A percentile compares a stretch with the other conserved stretches of the same genome.
phyloP scores from a whole-genome alignment of 2,888 invertebrate species.

The Mystacides longicornis region DNA sequence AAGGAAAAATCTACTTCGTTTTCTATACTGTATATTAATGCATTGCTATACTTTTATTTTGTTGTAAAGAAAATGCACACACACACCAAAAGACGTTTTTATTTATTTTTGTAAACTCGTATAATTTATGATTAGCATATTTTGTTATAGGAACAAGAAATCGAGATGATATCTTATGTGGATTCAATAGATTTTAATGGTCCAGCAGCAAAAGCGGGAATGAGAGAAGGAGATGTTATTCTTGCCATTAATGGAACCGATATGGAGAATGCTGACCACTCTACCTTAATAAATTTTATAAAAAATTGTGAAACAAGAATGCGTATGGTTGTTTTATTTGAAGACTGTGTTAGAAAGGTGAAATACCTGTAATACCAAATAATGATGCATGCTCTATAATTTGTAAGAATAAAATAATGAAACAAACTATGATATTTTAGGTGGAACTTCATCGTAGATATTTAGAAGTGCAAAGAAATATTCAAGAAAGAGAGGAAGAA shows the following conservation, averaged over 20 bases:
- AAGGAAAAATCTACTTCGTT: too few relatives aligned
- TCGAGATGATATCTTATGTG: constrained; percentile 95
- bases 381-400: too few relatives aligned
- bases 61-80: background rate
- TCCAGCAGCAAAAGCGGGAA: constrained; percentile 85
- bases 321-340: constrained; percentile 94
- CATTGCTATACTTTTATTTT: background rate
- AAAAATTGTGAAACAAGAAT: constrained; percentile 83
- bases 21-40: background rate
- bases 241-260: constrained; percentile 93
- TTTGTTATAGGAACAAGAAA: constrained; percentile 64
- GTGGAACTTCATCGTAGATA: constrained; percentile 89
- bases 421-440: constrained; percentile 32
- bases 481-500: constrained; percentile 80
- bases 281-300: constrained; percentile 85
- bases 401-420: background rate
- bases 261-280: constrained; percentile 92
- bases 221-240: constrained; percentile 95
- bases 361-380: too few relatives aligned
- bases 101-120: background rate
- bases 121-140: background rate
- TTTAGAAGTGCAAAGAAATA: constrained; percentile 76
- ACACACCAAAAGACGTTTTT: too few relatives aligned
- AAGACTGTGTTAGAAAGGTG: constrained; percentile 92
- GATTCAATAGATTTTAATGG: constrained; percentile 93